A percentile compares a stretch with the other conserved stretches of the same genome.
Evolutionary conservation across 2,888 invertebrate species (phyloP).

Genomic region (Apamea anceps): DNA sequence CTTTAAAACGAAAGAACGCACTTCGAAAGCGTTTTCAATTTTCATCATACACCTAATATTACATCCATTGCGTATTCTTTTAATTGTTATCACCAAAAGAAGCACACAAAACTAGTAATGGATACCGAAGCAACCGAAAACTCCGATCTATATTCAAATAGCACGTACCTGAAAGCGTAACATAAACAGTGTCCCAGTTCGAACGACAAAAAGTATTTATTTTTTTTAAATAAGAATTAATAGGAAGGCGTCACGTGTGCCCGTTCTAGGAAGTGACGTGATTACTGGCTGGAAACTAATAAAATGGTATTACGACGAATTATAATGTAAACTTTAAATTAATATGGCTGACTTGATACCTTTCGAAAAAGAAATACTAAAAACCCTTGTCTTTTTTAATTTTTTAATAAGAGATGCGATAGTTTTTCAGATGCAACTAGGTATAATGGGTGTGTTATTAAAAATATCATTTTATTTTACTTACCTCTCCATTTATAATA

Average conservation of each 20-base stretch:
- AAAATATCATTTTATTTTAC: not conserved
- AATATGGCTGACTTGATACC: conserved; percentile 32
- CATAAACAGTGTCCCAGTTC: conserved; percentile 72
- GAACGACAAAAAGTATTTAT: conserved; percentile 81
- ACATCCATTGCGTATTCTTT: conserved; percentile 23
- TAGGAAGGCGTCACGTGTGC: conserved; percentile 74
- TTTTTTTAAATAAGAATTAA: conserved; percentile 73
- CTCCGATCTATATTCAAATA: not conserved
- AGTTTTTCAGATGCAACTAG: not conserved
- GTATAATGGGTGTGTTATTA: too few species aligned
- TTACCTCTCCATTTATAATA: too few species aligned
- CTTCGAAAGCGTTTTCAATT: not conserved
- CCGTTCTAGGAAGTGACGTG: conserved; percentile 85
- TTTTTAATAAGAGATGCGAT: not conserved
- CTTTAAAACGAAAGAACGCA: conserved; percentile 12
- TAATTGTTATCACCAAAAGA: not conserved
- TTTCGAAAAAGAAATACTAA: conserved; percentile 8
- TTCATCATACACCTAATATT: not conserved
- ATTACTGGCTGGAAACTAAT: conserved; percentile 86
- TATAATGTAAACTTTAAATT: conserved; percentile 51
- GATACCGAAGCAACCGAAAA: not conserved
- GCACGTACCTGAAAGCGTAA: conserved; percentile 66
- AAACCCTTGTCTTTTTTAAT: conserved; percentile 10
- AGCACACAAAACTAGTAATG: conserved; percentile 21
- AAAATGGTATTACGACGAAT: conserved; percentile 76